Conservation (phyloP, 2,888 invertebrate genomes). For the Octonoba sinensis region DNA sequence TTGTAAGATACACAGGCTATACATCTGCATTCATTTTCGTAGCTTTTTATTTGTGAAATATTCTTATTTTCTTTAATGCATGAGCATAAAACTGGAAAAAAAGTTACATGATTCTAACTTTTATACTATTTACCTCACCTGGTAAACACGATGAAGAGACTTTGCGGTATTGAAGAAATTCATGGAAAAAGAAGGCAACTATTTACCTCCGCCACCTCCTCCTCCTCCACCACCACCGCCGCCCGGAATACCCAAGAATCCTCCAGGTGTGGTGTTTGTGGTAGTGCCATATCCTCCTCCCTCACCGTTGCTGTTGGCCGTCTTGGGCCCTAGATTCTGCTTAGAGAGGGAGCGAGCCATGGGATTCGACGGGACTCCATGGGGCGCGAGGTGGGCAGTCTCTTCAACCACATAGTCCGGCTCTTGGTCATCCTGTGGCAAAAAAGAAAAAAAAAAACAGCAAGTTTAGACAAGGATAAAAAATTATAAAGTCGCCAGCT, state of each 20-base stretch:
- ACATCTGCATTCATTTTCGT: no score
- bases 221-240: constrained; percentile 41
- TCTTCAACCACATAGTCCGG: constrained; percentile 77
- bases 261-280: constrained; percentile 30
- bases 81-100: no score
- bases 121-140: no score
- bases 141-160: no score
- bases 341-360: constrained; percentile 69
- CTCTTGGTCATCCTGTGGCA: constrained; percentile 74
- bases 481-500: no score
- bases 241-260: constrained; percentile 55
- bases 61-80: no score
- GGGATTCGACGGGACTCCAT: constrained; percentile 93
- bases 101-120: no score
- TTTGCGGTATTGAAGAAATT: no score
- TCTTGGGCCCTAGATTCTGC: constrained; percentile 61
- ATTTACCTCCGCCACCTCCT: not conserved
- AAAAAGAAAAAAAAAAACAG: no score
- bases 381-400: constrained; percentile 90
- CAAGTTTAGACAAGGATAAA: not conserved
- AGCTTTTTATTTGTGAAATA: no score
- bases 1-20: no score
- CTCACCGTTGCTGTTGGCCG: constrained; percentile 22
- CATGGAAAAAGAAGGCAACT: no score
- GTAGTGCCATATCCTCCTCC: constrained; percentile 52